These are phyloP conservation scores for Amphipyra tragopoginis DNA, from an alignment of 2,888 invertebrate species.

Conservation along the genomic window DNA sequence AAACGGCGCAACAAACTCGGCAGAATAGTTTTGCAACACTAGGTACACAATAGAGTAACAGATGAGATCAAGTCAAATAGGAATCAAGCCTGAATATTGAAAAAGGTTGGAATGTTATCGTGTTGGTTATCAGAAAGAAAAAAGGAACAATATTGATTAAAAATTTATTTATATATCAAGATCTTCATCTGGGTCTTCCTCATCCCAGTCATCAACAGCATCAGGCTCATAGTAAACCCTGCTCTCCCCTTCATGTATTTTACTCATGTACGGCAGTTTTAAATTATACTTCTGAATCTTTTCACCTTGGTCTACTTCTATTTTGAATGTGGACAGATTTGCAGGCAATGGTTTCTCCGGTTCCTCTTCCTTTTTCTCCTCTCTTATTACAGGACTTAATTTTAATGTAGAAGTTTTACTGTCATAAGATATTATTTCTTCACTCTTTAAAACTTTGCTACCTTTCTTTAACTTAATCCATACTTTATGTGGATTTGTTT, in stretches of 20 bases:
- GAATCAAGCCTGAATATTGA: no score
- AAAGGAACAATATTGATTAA: neutral
- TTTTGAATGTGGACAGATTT: slow-evolving; percentile 91
- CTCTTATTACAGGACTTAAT: slow-evolving; percentile 70
- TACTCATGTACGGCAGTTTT: slow-evolving; percentile 91
- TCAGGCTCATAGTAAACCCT: slow-evolving; percentile 94
- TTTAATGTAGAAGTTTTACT: slow-evolving; percentile 71
- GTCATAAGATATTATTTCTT: slow-evolving; percentile 78
- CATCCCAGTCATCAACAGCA: slow-evolving; percentile 95
- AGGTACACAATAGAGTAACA: no score
- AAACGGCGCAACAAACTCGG: no score
- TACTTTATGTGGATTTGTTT: slow-evolving; percentile 67
- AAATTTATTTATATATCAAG: slow-evolving; percentile 90
- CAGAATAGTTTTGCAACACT: no score
- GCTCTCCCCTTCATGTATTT: slow-evolving; percentile 87
- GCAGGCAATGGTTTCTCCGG: slow-evolving; percentile 79
- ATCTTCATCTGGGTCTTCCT: slow-evolving; percentile 97
- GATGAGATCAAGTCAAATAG: no score
- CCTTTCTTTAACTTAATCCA: slow-evolving; percentile 85
- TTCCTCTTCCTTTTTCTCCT: slow-evolving; percentile 70
- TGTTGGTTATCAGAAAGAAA: neutral
- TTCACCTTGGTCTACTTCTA: slow-evolving; percentile 91
- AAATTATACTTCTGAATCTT: slow-evolving; percentile 90
- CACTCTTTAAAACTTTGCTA: slow-evolving; percentile 86
- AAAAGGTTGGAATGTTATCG: no score